These are phyloP conservation scores for Cromileptes altivelis DNA, from an alignment of 2,113 vertebrate species.

Conservation along the genomic window DNA sequence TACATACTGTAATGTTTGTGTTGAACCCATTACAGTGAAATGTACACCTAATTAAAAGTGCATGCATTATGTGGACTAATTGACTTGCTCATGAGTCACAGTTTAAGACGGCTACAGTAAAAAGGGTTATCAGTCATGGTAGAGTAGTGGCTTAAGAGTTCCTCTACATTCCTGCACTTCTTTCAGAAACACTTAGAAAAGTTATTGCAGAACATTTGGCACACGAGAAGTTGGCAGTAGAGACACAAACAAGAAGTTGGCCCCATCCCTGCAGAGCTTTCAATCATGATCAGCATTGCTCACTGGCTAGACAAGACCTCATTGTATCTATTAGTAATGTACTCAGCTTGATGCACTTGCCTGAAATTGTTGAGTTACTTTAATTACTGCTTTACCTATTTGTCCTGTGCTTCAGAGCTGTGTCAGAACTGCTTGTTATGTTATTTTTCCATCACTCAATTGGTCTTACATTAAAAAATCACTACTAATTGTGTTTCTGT, in stretches of 20 bases:
- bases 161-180: slow-evolving; percentile 33
- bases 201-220: slow-evolving; percentile 64
- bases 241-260: slow-evolving; percentile 73
- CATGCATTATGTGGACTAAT: background rate
- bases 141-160: slow-evolving; percentile 18
- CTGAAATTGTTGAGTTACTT: slow-evolving; percentile 39
- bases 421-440: slow-evolving; percentile 9
- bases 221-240: slow-evolving; percentile 50
- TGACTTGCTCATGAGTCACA: slow-evolving; percentile 14
- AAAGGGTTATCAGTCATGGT: slow-evolving; percentile 32
- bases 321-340: slow-evolving; percentile 56
- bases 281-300: slow-evolving; percentile 62
- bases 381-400: slow-evolving; percentile 27
- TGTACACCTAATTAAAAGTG: background rate
- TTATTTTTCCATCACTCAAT: background rate
- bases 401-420: background rate
- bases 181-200: slow-evolving; percentile 63
- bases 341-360: slow-evolving; percentile 47
- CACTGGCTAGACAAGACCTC: slow-evolving; percentile 70
- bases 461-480: background rate
- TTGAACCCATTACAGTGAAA: background rate
- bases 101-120: background rate
- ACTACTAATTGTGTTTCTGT: slow-evolving; percentile 11
- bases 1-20: background rate
- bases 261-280: slow-evolving; percentile 62